Conservation (phyloP, 2,113 vertebrate species). For the Atlantisia rogersi region DNA sequence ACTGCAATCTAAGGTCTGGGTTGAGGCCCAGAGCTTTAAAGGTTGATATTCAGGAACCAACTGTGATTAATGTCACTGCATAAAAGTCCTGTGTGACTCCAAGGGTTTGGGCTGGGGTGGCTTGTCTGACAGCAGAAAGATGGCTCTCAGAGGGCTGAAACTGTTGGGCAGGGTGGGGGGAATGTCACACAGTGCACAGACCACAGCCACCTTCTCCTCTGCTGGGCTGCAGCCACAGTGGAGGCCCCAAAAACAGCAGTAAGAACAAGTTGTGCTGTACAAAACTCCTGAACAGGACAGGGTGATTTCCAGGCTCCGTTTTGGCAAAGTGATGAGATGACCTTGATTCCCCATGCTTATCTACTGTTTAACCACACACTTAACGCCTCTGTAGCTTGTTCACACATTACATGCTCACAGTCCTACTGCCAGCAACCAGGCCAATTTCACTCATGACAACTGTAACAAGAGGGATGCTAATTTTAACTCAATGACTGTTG, state of each 20-base stretch:
- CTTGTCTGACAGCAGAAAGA: neutral
- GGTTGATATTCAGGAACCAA: neutral
- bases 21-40: neutral
- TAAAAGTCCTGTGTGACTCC: neutral
- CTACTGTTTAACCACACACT: neutral
- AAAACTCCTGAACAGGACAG: rapidly evolving
- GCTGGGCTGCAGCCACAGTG: neutral
- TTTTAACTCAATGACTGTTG: neutral
- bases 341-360: neutral
- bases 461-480: neutral
- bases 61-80: neutral
- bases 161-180: neutral
- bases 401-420: rapidly evolving
- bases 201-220: neutral
- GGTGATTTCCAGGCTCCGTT: neutral
- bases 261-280: neutral
- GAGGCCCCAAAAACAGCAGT: neutral
- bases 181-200: neutral
- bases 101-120: neutral
- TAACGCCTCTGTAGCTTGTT: neutral
- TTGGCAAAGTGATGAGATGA: neutral
- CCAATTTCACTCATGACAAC: rapidly evolving
- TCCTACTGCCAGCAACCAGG: neutral
- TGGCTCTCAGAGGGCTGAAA: neutral
- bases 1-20: neutral